Conservation (phyloP, 2,797 vertebrate species). For the Botia kubotai region DNA sequence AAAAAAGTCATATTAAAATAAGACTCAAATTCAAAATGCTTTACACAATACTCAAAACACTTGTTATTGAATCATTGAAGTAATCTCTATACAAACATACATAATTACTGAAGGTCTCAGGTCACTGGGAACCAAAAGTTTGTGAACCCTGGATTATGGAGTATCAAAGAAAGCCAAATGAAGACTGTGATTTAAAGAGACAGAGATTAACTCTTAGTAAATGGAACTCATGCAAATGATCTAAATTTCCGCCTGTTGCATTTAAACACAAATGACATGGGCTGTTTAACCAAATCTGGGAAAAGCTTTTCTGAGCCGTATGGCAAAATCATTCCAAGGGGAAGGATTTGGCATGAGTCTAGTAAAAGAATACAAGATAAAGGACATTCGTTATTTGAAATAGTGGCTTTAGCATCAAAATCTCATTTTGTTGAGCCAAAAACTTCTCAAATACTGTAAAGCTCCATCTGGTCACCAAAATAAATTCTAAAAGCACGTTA, state of each 20-base stretch:
- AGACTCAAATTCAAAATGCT: no score
- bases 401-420: constrained; percentile 28
- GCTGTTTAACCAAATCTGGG: constrained; percentile 34
- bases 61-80: no score
- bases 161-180: neutral
- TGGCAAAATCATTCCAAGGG: constrained; percentile 34
- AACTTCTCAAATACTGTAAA: constrained; percentile 33
- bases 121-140: neutral
- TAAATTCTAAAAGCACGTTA: constrained; percentile 10
- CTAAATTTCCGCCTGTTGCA: constrained; percentile 12
- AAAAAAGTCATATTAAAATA: no score
- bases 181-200: neutral
- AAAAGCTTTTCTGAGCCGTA: constrained; percentile 36
- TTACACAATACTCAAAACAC: no score
- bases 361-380: constrained; percentile 22
- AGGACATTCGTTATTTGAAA: constrained; percentile 18
- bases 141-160: neutral
- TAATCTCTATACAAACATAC: neutral
- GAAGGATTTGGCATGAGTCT: constrained; percentile 23
- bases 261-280: constrained; percentile 36
- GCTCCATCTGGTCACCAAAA: constrained; percentile 37
- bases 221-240: constrained; percentile 1
- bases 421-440: constrained; percentile 41
- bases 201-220: neutral
- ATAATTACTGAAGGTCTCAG: neutral